These are phyloP conservation scores for Cantharis flavilabris DNA, from an alignment of 2,888 invertebrate species.

Conservation along the genomic window DNA sequence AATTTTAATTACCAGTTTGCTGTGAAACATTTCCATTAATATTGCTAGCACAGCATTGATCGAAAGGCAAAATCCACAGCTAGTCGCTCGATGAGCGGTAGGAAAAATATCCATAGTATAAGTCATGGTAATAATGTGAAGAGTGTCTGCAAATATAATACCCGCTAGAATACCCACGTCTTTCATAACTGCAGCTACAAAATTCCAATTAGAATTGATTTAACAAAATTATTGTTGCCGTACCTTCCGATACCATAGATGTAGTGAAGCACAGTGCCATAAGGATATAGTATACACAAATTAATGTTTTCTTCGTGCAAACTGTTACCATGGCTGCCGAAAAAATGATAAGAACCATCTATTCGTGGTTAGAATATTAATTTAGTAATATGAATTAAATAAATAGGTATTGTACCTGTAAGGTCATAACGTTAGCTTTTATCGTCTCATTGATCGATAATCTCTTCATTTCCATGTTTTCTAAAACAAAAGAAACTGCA, in stretches of 20 bases:
- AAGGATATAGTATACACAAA: not conserved
- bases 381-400: no score
- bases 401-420: not conserved
- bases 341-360: not conserved
- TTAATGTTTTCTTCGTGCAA: not conserved
- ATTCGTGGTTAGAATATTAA: no score
- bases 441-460: not conserved
- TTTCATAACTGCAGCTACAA: not conserved
- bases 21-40: not conserved
- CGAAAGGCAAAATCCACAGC: not conserved
- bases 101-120: not conserved
- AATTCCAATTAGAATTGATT: not conserved
- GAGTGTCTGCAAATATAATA: not conserved
- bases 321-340: not conserved
- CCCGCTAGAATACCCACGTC: not conserved
- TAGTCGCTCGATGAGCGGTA: not conserved
- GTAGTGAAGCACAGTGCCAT: not conserved
- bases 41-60: not conserved
- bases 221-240: not conserved
- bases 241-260: not conserved
- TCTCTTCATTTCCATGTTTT: not conserved
- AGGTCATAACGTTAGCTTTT: not conserved
- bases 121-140: not conserved
- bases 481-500: not conserved
- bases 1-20: not conserved